Percentiles rank a stretch among this genome's conserved stretches.
Conservation (phyloP, 2,888 invertebrate genomes). For the Autographa pulchrina region DNA sequence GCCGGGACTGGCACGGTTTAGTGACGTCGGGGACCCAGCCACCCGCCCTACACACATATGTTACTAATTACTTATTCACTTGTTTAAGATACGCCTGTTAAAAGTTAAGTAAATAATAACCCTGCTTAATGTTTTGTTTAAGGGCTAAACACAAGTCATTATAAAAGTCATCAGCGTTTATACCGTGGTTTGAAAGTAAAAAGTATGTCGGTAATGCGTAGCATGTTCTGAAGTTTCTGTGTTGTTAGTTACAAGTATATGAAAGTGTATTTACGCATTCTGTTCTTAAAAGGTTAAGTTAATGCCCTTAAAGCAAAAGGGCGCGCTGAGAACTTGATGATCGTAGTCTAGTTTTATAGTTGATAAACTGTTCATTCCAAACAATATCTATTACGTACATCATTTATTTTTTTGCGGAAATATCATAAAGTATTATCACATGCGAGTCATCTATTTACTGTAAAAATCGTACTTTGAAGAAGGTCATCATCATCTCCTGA, state of each 20-base stretch:
- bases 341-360: too few relatives aligned
- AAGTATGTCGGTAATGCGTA: neutral
- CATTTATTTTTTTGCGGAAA: too few relatives aligned
- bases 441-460: too few relatives aligned
- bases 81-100: slow-evolving; percentile 41
- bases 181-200: neutral
- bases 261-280: neutral
- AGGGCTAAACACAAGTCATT: neutral
- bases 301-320: too few relatives aligned
- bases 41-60: slow-evolving; percentile 74
- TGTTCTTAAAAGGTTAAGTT: neutral
- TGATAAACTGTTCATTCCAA: too few relatives aligned
- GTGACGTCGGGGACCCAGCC: slow-evolving; percentile 68
- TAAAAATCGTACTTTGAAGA: too few relatives aligned
- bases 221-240: neutral
- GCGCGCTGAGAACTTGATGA: too few relatives aligned
- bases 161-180: slow-evolving; percentile 2
- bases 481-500: too few relatives aligned
- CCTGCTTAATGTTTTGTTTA: slow-evolving; percentile 12
- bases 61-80: slow-evolving; percentile 77
- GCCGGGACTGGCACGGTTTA: slow-evolving; percentile 74
- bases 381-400: too few relatives aligned
- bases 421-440: too few relatives aligned
- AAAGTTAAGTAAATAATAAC: slow-evolving; percentile 43
- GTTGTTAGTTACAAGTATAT: slow-evolving; percentile 1